Percentiles rank a stretch among this genome's conserved stretches.
Conservation (phyloP, 1,140 invertebrate genomes). For the Drosophila grimshawi region DNA sequence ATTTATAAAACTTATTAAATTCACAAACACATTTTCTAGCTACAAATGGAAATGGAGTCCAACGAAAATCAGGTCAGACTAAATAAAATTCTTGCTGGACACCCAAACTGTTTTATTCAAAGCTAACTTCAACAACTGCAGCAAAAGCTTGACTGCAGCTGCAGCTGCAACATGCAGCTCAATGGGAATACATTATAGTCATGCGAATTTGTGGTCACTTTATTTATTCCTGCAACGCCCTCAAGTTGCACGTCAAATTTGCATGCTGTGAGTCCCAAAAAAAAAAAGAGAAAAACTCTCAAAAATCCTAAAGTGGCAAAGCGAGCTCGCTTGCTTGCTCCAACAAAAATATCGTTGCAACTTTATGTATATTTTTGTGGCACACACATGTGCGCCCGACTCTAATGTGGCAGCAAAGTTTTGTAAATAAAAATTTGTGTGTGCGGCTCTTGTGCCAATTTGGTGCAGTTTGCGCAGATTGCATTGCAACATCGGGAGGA, state of each 20-base stretch:
- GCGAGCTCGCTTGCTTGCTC: not conserved
- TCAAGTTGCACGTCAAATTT: conserved; percentile 33
- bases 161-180: not conserved
- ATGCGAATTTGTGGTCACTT: conserved; percentile 13
- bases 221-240: not conserved
- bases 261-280: not conserved
- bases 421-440: conserved; percentile 45
- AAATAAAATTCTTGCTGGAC: no score
- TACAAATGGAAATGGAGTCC: not conserved
- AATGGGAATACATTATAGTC: not conserved
- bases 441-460: conserved; percentile 74
- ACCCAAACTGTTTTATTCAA: no score
- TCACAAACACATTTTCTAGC: not conserved
- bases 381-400: not conserved
- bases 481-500: conserved; percentile 35
- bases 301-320: conserved; percentile 3
- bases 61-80: no score
- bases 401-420: conserved; percentile 39
- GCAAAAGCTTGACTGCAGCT: not conserved
- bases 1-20: not conserved
- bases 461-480: conserved; percentile 71
- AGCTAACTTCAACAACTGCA: not conserved
- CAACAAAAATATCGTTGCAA: conserved; percentile 1
- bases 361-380: not conserved
- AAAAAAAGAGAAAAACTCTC: not conserved